Conservation (phyloP, 2,888 invertebrate species). For the Zygothrica quintamaculata region DNA sequence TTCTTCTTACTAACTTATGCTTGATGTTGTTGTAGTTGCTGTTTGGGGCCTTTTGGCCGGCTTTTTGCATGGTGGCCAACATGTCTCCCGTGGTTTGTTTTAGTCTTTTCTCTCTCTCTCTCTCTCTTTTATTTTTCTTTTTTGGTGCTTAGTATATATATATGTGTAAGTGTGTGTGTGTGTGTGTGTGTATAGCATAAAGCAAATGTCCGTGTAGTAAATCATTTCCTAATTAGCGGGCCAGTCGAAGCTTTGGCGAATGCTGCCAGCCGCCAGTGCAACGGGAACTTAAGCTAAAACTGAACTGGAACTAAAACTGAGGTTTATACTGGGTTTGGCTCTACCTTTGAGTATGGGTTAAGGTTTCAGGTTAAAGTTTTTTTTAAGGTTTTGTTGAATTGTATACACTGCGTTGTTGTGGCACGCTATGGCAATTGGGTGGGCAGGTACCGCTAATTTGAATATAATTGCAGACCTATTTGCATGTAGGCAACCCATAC, state of each 20-base stretch:
- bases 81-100: slow-evolving; percentile 74
- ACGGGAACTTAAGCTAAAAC: slow-evolving; percentile 29
- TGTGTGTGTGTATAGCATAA: slow-evolving; percentile 41
- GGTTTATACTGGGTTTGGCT: slow-evolving; percentile 9
- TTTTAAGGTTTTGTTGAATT: no score
- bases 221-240: slow-evolving; percentile 78
- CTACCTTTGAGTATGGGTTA: background rate
- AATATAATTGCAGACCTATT: slow-evolving; percentile 64
- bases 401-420: slow-evolving; percentile 24
- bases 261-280: slow-evolving; percentile 32
- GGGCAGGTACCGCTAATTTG: slow-evolving; percentile 71
- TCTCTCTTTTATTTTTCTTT: slow-evolving; percentile 71
- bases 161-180: slow-evolving; percentile 27
- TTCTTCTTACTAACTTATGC: no score
- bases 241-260: slow-evolving; percentile 42
- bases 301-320: slow-evolving; percentile 19
- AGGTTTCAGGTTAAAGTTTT: background rate
- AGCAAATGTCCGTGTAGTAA: slow-evolving; percentile 67
- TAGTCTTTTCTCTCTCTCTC: slow-evolving; percentile 57
- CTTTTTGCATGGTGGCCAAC: slow-evolving; percentile 73
- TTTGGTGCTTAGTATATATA: slow-evolving; percentile 39
- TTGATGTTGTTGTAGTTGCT: slow-evolving; percentile 39
- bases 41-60: slow-evolving; percentile 43
- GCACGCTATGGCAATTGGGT: slow-evolving; percentile 51
- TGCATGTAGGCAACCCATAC: slow-evolving; percentile 30